Evolutionary conservation across 1,140 invertebrate species (phyloP).

Genomic region (Temnothorax longispinosus): DNA sequence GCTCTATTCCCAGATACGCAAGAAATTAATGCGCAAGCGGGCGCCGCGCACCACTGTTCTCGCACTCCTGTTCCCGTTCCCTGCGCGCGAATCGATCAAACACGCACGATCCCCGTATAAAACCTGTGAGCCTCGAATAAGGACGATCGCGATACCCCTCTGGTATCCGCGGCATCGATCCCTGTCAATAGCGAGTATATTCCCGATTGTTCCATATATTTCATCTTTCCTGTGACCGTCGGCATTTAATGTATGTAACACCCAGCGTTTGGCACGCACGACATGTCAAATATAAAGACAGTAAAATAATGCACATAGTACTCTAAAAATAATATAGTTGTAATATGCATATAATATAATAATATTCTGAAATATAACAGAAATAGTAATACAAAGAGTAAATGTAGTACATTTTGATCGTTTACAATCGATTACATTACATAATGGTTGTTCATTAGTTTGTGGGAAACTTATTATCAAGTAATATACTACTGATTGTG

Average conservation of each 20-base stretch:
- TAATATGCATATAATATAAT: no score
- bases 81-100: slow-evolving; percentile 42
- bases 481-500: no score
- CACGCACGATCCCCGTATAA: slow-evolving; percentile 26
- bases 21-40: slow-evolving; percentile 46
- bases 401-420: no score
- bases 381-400: no score
- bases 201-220: neutral
- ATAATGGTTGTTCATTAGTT: no score
- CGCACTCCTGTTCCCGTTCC: neutral
- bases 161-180: neutral
- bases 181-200: neutral
- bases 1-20: slow-evolving; percentile 43
- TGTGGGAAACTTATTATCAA: no score
- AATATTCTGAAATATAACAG: no score
- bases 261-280: neutral
- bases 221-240: neutral
- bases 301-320: neutral
- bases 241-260: no score
- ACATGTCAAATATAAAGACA: neutral
- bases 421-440: no score
- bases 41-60: neutral
- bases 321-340: no score
- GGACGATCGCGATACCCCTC: neutral
- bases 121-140: neutral